Percentiles rank a stretch among this genome's conserved stretches.
Evolutionary conservation across 2,888 invertebrate genomes (phyloP).

Genomic region (Pelosia muscerda): DNA sequence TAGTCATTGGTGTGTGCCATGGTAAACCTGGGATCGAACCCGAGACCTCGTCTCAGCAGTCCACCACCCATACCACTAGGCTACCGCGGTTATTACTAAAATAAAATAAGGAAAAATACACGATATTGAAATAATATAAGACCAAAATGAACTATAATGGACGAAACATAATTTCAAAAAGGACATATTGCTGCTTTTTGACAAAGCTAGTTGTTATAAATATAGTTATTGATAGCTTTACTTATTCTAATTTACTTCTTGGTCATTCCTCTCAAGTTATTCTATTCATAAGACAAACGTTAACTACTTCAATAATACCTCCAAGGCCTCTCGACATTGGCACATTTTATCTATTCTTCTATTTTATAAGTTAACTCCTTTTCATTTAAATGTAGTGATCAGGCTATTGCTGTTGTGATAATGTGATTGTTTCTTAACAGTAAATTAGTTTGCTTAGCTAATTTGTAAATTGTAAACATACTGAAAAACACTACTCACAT

Average conservation of each 20-base stretch:
- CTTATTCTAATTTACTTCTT: background rate
- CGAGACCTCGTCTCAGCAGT: too few species aligned
- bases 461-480: background rate
- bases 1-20: too few species aligned
- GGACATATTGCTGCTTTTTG: background rate
- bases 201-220: background rate
- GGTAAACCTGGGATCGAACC: too few species aligned
- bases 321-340: background rate
- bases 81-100: too few species aligned
- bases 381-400: background rate
- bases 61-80: too few species aligned
- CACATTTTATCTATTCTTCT: too few species aligned
- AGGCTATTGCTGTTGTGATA: background rate
- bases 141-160: background rate
- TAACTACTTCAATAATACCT: background rate
- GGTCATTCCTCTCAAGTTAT: background rate
- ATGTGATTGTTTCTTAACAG: background rate
- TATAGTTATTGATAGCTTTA: background rate
- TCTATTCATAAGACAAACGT: background rate
- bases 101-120: background rate
- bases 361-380: background rate
- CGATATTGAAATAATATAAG: background rate
- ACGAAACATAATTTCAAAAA: background rate
- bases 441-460: too few species aligned
- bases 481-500: constrained; percentile 82